phyloP scores from a whole-genome alignment of 1,140 invertebrate genomes.

The Trissolcus basalis region DNA sequence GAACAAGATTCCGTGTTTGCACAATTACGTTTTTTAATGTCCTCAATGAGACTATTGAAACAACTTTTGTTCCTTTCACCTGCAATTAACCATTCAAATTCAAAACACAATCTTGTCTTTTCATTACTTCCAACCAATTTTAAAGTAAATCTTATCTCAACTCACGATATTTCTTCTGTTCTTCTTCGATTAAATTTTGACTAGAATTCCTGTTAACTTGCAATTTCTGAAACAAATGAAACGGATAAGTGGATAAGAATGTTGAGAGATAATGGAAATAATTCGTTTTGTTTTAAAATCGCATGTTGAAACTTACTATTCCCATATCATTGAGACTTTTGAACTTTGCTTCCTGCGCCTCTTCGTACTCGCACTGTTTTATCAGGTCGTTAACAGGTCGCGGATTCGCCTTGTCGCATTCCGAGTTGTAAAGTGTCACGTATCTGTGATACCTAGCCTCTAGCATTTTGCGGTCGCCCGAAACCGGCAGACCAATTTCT shows the following conservation, averaged over 20 bases:
- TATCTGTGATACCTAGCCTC: constrained; percentile 74
- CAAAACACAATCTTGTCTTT: background rate
- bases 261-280: too few species aligned
- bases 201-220: constrained; percentile 68
- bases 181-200: constrained; percentile 71
- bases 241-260: constrained; percentile 2
- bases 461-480: constrained; percentile 75
- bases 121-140: constrained; percentile 7
- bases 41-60: constrained; percentile 67
- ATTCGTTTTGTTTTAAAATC: constrained; percentile 6
- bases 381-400: constrained; percentile 71
- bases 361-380: constrained; percentile 74
- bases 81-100: constrained; percentile 32
- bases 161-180: constrained; percentile 74
- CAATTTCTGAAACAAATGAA: constrained; percentile 60
- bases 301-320: constrained; percentile 12
- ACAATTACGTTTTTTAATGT: constrained; percentile 60
- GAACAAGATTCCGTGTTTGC: background rate
- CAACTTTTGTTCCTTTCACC: constrained; percentile 68
- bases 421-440: constrained; percentile 75
- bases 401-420: constrained; percentile 75
- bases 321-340: constrained; percentile 32
- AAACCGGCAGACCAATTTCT: constrained; percentile 73
- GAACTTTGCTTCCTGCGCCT: constrained; percentile 69
- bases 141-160: constrained; percentile 28